Conservation (phyloP, 2,113 vertebrate genomes). For the Ptyas mucosa region DNA sequence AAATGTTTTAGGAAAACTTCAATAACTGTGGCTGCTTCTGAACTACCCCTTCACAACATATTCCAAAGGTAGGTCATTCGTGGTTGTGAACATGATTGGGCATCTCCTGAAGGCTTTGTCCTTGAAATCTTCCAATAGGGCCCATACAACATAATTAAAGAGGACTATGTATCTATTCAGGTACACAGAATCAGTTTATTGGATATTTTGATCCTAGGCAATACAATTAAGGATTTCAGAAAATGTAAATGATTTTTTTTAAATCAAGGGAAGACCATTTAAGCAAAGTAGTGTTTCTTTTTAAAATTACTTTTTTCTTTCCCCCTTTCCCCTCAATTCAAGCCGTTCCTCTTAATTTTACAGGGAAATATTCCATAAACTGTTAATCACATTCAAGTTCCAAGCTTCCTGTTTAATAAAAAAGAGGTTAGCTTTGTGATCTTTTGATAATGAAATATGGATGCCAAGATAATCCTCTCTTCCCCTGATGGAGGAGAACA, state of each 20-base stretch:
- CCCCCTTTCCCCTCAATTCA: background rate
- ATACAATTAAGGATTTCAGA: background rate
- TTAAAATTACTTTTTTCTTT: background rate
- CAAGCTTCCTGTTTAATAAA: slow-evolving; percentile 34
- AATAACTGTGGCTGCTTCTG: background rate
- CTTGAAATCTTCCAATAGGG: background rate
- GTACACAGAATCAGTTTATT: background rate
- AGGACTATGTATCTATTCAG: background rate
- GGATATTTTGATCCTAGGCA: background rate
- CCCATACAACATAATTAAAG: background rate
- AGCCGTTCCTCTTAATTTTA: background rate
- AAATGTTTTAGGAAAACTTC: background rate
- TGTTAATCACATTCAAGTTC: slow-evolving; percentile 28
- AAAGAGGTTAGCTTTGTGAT: slow-evolving; percentile 30
- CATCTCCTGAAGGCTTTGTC: background rate
- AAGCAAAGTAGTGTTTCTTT: background rate
- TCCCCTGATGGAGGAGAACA: background rate
- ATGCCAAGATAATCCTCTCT: slow-evolving; percentile 21
- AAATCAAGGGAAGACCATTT: background rate
- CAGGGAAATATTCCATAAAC: slow-evolving; percentile 31
- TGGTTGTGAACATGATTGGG: background rate
- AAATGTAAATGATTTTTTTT: background rate
- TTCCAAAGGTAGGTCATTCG: background rate
- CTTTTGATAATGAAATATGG: slow-evolving; percentile 25
- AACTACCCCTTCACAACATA: background rate